Base-by-base conservation (phyloP, 2,888 invertebrate species). In the Teleogryllus oceanicus region DNA sequence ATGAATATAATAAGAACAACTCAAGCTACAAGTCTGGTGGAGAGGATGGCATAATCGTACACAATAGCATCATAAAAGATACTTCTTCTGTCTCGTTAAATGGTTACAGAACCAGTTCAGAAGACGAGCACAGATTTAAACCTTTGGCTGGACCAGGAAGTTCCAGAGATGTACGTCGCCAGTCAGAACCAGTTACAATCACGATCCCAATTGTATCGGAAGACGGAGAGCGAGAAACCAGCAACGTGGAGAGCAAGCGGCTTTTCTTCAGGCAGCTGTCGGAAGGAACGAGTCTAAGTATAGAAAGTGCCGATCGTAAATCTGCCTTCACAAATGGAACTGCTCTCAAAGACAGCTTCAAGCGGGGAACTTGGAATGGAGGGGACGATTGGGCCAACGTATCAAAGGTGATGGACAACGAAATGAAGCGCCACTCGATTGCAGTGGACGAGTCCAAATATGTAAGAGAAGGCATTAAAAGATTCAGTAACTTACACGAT, bases 401-500 rank as follows among this genome's bases (percentile, higher is more conserved):
- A 37, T 37, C 37, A 8, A 77, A 75, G 78, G 18, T 49, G 49
- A 50, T 74, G 12, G 85, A 85, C 50, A 84, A 83, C 50, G 86
- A 86, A 50, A 81, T 84, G 20, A 90, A 90, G 84, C 85, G 90
- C 11, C 90, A 90, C 83, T 90, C 90, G 0, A 90, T 91, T 82
- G 90, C 90, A 0, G 89, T 90, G 4, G 90, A 90, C 83, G 90
- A 90, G 77, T 24, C 80, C 11, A 81, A 80, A 24, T 82, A 82
- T 49, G 80, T 81, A 10, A 79, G 74, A 74, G 79, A 79, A 13
- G 80, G 24, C 18, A 50, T 49, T 16, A 75, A 79, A 49, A 16
- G 50, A 16, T 75, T 75, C 49, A 75, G 62, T 10, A 74, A 74
- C 62, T 76, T 49, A 49, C 75, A 75, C 21, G 62, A 62, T 62